Conservation (phyloP, 35 echinoderm and acorn worm genomes). For the Ptychodera flava region DNA sequence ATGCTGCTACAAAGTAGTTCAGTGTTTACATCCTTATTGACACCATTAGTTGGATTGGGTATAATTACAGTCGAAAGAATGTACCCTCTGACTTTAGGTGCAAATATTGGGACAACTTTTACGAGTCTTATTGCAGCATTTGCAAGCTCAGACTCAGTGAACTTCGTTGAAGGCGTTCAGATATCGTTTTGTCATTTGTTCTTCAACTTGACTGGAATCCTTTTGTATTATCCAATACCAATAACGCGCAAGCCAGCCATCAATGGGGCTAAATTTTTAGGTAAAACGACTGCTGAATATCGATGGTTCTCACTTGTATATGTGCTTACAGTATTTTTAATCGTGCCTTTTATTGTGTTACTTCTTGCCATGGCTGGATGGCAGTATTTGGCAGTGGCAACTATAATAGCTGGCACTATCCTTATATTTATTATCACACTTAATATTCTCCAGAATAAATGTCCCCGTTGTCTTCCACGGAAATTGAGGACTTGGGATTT, state of each 20-base stretch:
- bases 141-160: slow-evolving; percentile 47
- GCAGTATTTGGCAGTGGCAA: slow-evolving; percentile 19
- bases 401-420: slow-evolving; percentile 39
- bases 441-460: slow-evolving; percentile 54
- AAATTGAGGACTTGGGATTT: slow-evolving; percentile 39
- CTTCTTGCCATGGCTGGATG: slow-evolving; percentile 53
- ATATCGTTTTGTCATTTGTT: slow-evolving; percentile 75
- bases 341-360: slow-evolving; percentile 58
- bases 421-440: slow-evolving; percentile 47
- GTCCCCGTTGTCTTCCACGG: slow-evolving; percentile 18
- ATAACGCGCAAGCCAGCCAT: slow-evolving; percentile 39
- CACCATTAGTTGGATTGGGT: slow-evolving; percentile 75
- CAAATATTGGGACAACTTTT: slow-evolving; percentile 76
- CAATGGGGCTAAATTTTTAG: slow-evolving; percentile 34
- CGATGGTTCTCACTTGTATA: slow-evolving; percentile 77
- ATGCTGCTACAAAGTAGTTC: no score
- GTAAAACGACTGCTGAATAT: slow-evolving; percentile 69
- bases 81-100: slow-evolving; percentile 76
- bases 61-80: slow-evolving; percentile 75
- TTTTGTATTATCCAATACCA: slow-evolving; percentile 69
- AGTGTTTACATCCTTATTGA: no score
- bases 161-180: no score
- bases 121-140: slow-evolving; percentile 64
- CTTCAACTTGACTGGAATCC: slow-evolving; percentile 72
- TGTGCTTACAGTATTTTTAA: slow-evolving; percentile 53